Base-by-base conservation (phyloP, 2,888 invertebrate species). In the Tetropium fuscum region DNA sequence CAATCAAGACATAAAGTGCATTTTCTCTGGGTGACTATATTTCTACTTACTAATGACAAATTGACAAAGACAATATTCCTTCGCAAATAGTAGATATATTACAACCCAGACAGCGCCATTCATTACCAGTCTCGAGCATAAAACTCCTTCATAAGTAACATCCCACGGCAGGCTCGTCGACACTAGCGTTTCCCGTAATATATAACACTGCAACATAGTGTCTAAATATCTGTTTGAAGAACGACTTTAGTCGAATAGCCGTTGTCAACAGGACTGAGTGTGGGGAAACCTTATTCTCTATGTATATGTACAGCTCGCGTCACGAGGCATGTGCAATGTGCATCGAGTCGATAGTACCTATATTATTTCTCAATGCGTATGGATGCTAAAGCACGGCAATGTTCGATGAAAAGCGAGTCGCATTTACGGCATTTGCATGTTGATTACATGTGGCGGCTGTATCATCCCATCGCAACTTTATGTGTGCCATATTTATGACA, bases 361-460 rank as follows among this genome's bases (percentile, higher is more conserved):
- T 34, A 34, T 34, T 13, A 7, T 15, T 34, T 15, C 34, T 34
- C 15, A 6, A 34, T 13, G 34, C 34, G 13, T 13, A 34, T 5
- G 13, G 11, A 13, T 34, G 34, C 3, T 13, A 15, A 34, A 7
- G 13, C 1, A 15, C 15, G 6, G 15, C 15, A 34, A 15, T 34
- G 34, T 34, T 13, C 15, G 34, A 40, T 40, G 11, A 20, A 18
- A 40, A 18, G 19, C 10, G 40, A 11, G 20, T 20, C 20, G n/a
- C 40, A 41, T 20, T 20, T 43, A 22, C 15, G 25, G 13, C 20
- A 43, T 43, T 22, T 43, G 41, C 41, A 43, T 43, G 13, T 43
- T 13, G 41, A 43, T 43, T n/a, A n/a, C n/a, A 13, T 22, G 11
- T 43, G 41, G 8, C 13, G 5, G 8, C 34, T 34, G 34, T 15